Evolutionary conservation across 2,113 vertebrate species (phyloP).

Genomic region (Sterrhoptilus dennistouni): DNA sequence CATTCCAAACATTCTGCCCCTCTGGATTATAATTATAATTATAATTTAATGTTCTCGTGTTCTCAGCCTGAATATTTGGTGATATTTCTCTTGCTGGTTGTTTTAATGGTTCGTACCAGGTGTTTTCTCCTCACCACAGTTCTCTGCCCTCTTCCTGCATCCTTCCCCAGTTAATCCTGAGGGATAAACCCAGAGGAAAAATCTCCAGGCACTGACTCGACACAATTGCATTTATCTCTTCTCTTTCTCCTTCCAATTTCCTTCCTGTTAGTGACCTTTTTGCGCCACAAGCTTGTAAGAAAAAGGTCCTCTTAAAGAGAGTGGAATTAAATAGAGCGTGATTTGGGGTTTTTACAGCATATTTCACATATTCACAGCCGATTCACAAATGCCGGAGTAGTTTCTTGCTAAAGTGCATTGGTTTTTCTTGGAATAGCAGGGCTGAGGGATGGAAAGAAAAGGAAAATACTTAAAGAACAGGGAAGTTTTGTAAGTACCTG

Average conservation of each 20-base stretch:
- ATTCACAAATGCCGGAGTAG: not conserved
- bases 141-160: not conserved
- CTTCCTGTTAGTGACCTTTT: not conserved
- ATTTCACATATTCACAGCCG: not conserved
- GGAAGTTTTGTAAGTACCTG: not conserved
- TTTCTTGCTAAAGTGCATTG: not conserved
- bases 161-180: not conserved
- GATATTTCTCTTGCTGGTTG: not conserved
- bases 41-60: not conserved
- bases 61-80: not conserved
- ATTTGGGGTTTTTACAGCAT: not conserved
- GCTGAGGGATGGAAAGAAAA: not conserved
- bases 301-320: not conserved
- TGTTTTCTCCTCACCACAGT: not conserved
- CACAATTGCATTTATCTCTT: not conserved
- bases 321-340: not conserved
- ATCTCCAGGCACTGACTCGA: not conserved
- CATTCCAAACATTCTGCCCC: not conserved
- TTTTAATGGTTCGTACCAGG: not conserved
- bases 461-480: fast-evolving
- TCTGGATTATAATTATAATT: not conserved
- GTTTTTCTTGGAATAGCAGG: not conserved
- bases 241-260: not conserved
- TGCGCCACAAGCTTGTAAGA: not conserved
- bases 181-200: not conserved